phyloP scores from a whole-genome alignment of 1,140 invertebrate species.

The Chrysoperla carnea region DNA sequence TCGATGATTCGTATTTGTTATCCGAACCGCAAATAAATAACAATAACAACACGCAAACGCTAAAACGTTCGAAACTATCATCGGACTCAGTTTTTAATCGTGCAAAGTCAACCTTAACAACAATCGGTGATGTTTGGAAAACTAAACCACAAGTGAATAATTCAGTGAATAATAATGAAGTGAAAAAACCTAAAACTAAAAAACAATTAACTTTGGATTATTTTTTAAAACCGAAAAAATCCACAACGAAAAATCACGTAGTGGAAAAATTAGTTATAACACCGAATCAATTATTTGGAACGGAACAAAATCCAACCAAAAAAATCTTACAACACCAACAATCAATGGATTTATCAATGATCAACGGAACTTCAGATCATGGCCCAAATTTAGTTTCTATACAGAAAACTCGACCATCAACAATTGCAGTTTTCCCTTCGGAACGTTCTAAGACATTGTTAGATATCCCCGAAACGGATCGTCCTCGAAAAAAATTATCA shows the following conservation, averaged over 20 bases:
- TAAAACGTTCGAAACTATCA: neutral
- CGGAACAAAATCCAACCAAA: too few species aligned
- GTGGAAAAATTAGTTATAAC: slow-evolving; percentile 16
- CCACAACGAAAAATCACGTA: slow-evolving; percentile 14
- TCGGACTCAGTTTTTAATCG: slow-evolving; percentile 15
- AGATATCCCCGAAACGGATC: slow-evolving; percentile 28
- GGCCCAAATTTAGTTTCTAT: slow-evolving; percentile 6
- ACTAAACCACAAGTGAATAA: slow-evolving; percentile 11
- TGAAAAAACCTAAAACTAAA: slow-evolving; percentile 10
- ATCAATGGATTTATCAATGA: too few species aligned
- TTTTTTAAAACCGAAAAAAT: slow-evolving; percentile 11
- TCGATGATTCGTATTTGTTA: too few species aligned
- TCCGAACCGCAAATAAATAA: too few species aligned
- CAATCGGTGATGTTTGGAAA: slow-evolving; percentile 2
- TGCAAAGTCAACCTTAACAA: slow-evolving; percentile 20
- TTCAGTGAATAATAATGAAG: slow-evolving; percentile 5
- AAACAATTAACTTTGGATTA: neutral
- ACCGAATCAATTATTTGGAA: neutral
- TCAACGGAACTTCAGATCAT: too few species aligned
- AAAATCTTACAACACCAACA: neutral
- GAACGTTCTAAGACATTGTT: neutral
- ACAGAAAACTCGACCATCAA: slow-evolving; percentile 15
- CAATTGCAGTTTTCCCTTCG: slow-evolving; percentile 19
- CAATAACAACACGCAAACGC: too few species aligned
- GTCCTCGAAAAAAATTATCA: slow-evolving; percentile 66